These are phyloP conservation scores for Aphelinus atriplicis DNA, from an alignment of 1,140 invertebrate species.

Conservation along the genomic window DNA sequence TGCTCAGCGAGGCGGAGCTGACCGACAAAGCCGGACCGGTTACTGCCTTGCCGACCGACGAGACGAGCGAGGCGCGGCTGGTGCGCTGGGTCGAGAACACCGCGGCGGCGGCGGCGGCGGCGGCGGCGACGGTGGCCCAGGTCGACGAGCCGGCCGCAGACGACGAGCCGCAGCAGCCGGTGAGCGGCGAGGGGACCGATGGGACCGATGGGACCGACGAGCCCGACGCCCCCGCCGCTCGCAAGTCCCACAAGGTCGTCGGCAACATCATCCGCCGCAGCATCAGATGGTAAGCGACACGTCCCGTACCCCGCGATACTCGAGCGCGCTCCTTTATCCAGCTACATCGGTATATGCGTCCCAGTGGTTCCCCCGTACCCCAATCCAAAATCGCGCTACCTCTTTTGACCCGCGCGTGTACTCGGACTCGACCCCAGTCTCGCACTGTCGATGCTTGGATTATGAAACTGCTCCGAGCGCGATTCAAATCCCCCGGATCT, in stretches of 20 bases:
- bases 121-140: constrained; percentile 1
- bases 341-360: no score
- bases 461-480: no score
- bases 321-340: no score
- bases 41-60: constrained; percentile 53
- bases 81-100: constrained; percentile 58
- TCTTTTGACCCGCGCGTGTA: no score
- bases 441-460: no score
- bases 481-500: no score
- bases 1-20: constrained; percentile 54
- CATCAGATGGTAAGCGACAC: constrained; percentile 59
- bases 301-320: no score
- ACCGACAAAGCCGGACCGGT: constrained; percentile 28
- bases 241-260: constrained; percentile 58
- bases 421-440: no score
- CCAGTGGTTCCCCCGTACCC: no score
- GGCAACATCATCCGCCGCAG: constrained; percentile 60
- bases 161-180: constrained; percentile 26
- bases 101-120: constrained; percentile 41
- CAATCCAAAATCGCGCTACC: no score
- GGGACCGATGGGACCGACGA: constrained; percentile 25
- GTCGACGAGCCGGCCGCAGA: constrained; percentile 32
- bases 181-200: constrained; percentile 32
- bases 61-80: constrained; percentile 40
- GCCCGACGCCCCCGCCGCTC: constrained; percentile 35